Evolutionary conservation across 2,888 invertebrate genomes (phyloP), one percentile per base, ranked within the genome.

Genomic region (Corythucha ciliata): DNA sequence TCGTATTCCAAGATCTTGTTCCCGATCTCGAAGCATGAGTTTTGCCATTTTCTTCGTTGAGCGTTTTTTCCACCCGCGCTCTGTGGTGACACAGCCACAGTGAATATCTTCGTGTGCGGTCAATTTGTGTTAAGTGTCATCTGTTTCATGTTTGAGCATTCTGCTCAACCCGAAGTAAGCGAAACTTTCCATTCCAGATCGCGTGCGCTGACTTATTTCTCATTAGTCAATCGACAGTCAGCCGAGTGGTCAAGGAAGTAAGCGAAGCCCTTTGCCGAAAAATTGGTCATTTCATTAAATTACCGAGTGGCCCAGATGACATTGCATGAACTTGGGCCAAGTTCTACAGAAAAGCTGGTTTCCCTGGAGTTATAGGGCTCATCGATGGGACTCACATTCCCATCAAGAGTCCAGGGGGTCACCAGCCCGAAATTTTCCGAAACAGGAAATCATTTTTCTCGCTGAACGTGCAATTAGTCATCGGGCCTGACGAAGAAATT

Each of bases 41-140:
- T 25, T 40, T 40, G 14, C 10, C 24, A 24, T 8, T 40, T n/a
- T 40, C 8, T 40, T 14, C 10, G 2, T 4, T 2, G 7, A 4
- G 40, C 14, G 14, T 40, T 26, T 33, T 25, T 34, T 51, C 54
- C n/a, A 50, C 54, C 16, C 47, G 33, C 24, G 50, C 52, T 29
- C 52, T 51, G 10, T 29, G 24, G 18, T 46, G 51, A 2, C 33
- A 39, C 3, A 21, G 4, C 22, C 16, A 36, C n/a, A 20, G 47
- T 4, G n/a, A n/a, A n/a, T n/a, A n/a, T 24, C 24, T 29, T 29
- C 29, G n/a, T 29, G n/a, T n/a, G n/a, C n/a, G n/a, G n/a, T n/a
- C n/a, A n/a, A n/a, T n/a, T n/a, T n/a, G n/a, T n/a, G n/a, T n/a
- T n/a, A n/a, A n/a, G n/a, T n/a, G n/a, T n/a, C n/a, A n/a, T n/a